Evolutionary conservation across 2,113 vertebrate genomes (phyloP).

Genomic region (Mionectes macconnelli): DNA sequence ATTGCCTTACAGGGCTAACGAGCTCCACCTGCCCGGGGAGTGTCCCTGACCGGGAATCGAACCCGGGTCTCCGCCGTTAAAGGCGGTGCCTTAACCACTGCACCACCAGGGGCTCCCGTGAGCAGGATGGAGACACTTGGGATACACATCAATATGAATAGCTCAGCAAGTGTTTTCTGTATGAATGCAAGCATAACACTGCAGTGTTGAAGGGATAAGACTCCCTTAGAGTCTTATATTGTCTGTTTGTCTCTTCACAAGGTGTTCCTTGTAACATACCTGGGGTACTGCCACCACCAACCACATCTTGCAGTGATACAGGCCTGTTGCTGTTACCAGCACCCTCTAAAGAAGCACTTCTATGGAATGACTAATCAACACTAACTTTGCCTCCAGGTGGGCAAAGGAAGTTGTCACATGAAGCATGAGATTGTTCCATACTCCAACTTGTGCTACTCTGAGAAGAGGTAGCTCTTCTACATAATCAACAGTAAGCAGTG

Average conservation of each 20-base stretch:
- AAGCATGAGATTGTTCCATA: not conserved
- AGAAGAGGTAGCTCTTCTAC: not conserved
- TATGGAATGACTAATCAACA: not conserved
- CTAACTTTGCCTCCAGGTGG: not conserved
- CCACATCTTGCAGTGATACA: not conserved
- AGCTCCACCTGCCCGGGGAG: too few species aligned
- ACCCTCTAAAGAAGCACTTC: not conserved
- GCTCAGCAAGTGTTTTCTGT: not conserved
- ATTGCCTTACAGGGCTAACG: too few species aligned
- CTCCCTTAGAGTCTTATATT: not conserved
- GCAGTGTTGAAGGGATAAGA: not conserved
- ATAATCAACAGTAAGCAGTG: not conserved
- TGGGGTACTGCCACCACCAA: not conserved
- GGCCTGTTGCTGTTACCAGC: not conserved
- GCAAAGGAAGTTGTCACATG: not conserved
- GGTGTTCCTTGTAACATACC: not conserved
- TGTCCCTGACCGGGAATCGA: too few species aligned
- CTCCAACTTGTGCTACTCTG: not conserved
- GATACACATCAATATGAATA: not conserved
- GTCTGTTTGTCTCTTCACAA: not conserved
- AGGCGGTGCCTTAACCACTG: too few species aligned
- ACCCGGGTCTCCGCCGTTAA: too few species aligned
- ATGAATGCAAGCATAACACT: not conserved
- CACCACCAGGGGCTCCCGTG: too few species aligned
- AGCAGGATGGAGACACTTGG: not conserved